phyloP scores from a whole-genome alignment of 2,797 vertebrate species.

The Manis javanica region DNA sequence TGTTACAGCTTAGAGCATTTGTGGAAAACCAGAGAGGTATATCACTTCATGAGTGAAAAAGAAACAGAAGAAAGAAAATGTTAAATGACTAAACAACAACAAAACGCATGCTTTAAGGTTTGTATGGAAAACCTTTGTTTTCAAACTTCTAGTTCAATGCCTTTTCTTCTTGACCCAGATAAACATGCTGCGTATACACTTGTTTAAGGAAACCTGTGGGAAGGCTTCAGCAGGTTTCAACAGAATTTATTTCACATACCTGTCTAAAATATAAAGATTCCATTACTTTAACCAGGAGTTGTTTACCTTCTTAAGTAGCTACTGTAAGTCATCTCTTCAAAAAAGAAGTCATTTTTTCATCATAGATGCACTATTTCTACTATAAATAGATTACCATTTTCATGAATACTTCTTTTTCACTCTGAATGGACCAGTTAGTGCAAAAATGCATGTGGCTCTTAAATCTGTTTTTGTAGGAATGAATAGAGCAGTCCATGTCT shows the following conservation, averaged over 20 bases:
- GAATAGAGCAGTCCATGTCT: background rate
- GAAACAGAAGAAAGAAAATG: background rate
- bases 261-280: constrained; percentile 50
- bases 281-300: background rate
- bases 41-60: background rate
- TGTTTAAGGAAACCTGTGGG: background rate
- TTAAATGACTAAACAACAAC: background rate
- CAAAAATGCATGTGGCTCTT: background rate
- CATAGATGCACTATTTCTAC: background rate
- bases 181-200: background rate
- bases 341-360: constrained; percentile 2
- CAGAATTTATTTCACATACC: constrained; percentile 42
- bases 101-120: background rate
- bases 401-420: background rate
- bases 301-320: background rate
- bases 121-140: constrained; percentile 30
- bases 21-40: background rate
- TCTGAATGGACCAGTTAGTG: constrained; percentile 19
- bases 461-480: constrained; percentile 28
- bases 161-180: constrained; percentile 17
- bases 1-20: background rate
- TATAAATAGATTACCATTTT: constrained; percentile 26
- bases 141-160: background rate
- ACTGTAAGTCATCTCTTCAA: background rate
- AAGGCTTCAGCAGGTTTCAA: background rate